Evolutionary conservation across 2,113 vertebrate species (phyloP).

Genomic region (cattle (Bos taurus)): DNA sequence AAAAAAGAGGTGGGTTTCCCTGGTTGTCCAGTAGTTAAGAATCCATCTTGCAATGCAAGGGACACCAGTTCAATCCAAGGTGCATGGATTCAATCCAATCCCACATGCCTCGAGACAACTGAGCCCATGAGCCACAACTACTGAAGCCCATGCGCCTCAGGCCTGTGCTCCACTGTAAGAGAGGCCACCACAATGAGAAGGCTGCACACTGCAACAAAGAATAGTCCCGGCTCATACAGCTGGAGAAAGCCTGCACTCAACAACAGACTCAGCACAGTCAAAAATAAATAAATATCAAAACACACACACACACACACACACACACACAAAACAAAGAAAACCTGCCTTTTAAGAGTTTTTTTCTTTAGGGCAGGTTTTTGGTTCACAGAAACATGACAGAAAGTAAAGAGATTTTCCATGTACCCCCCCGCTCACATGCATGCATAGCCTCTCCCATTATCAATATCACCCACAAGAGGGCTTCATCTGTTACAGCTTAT

Average conservation of each 20-base stretch:
- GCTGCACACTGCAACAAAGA: neutral
- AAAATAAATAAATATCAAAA: neutral
- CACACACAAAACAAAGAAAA: neutral
- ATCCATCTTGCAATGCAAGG: neutral
- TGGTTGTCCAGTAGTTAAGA: neutral
- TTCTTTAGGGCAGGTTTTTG: neutral
- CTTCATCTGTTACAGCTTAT: neutral
- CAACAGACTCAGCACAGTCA: neutral
- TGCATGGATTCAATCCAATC: neutral
- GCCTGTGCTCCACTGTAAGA: neutral
- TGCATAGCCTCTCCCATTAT: neutral
- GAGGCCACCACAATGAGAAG: neutral
- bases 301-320: too few relatives aligned
- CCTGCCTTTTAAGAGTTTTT: neutral
- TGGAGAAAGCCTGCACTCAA: neutral
- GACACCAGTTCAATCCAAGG: neutral
- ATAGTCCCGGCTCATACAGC: neutral
- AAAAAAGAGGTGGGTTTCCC: neutral
- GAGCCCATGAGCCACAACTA: neutral
- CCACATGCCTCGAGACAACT: neutral
- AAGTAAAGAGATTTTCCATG: neutral
- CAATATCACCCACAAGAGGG: neutral
- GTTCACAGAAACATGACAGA: neutral
- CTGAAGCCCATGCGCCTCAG: neutral
- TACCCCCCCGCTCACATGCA: neutral